Evolutionary conservation across 1,140 invertebrate species (phyloP), one percentile per base, ranked within the genome.

Genomic region (Procambarus clarkii): DNA sequence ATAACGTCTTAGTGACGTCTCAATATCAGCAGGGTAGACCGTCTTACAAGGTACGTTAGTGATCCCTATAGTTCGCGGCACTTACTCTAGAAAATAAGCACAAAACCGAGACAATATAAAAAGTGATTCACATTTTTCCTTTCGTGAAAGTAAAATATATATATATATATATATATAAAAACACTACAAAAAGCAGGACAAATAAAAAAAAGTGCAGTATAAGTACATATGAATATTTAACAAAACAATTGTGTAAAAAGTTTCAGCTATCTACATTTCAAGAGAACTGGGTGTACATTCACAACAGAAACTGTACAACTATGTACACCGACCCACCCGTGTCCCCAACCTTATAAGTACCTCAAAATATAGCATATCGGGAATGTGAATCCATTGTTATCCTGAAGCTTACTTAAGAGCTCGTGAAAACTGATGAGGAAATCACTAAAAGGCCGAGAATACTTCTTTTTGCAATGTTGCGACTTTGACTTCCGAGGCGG

Each of bases 1-100:
- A 34, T 24, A n/a, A 71, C n/a, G 69, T n/a, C 69, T 18, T 3
- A 71, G n/a, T 2, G 21, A 82, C 80, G 11, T 82, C 80, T 60
- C 34, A 82, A 58, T 82, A 69, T 83, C 81, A 83, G 58, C 45
- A 64, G 15, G 81, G 34, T 64, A 83, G 58, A 83, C n/a, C 81
- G 69, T 46, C 80, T 83, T 83, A 83, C 13, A 24, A 15, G 64
- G 34, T 83, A 83, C 15, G 81, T 83, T 83, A 83, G 81, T 83
- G 58, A 83, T 83, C 64, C 81, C 69, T 69, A 83, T n/a, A 83
- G 15, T 83, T 69, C 81, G 81, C 81, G 81, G 64, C 81, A 69
- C 58, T 83, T 83, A 83, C 81, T 83, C 64, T 60, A 60, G 45
- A 24, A 60, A 82, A 60, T n/a, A 83, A 69, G 81, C 81, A 58